These are phyloP conservation scores for Lamellibrachia columna DNA, from an alignment of 2,888 invertebrate species.

Conservation along the genomic window DNA sequence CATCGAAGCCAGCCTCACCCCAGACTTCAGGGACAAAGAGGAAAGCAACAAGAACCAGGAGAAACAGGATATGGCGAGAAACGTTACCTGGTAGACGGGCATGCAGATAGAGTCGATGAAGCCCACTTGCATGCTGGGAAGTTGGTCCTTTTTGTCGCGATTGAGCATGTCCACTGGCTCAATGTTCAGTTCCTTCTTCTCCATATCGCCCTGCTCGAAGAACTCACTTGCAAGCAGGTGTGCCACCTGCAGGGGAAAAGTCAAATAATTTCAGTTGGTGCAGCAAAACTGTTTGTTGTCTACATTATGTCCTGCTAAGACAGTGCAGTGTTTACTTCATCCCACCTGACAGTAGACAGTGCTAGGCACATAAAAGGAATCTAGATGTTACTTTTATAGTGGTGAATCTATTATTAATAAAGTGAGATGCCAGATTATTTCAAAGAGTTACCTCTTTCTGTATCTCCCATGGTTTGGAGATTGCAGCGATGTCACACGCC, in stretches of 20 bases:
- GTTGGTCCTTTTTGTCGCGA: conserved; percentile 58
- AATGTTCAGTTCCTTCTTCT: conserved; percentile 61
- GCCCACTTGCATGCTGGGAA: conserved; percentile 71
- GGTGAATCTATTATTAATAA: too few species aligned
- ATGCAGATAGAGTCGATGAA: conserved; percentile 83
- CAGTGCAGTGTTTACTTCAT: too few species aligned
- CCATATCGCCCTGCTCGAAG: conserved; percentile 65
- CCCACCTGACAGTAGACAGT: too few species aligned
- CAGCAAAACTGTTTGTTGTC: too few species aligned
- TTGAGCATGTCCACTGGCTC: conserved; percentile 64
- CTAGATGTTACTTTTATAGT: too few species aligned
- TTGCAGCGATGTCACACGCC: conserved; percentile 64
- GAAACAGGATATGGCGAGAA: neutral
- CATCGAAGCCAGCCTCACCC: neutral
- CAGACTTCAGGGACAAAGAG: neutral
- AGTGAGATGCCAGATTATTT: too few species aligned
- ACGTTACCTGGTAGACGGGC: conserved; percentile 61
- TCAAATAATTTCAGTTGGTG: neutral
- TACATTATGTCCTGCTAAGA: neutral
- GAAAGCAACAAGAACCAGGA: neutral
- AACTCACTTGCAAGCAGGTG: conserved; percentile 65
- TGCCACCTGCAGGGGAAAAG: conserved; percentile 61
- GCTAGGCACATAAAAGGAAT: too few species aligned
- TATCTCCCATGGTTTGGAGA: conserved; percentile 64
- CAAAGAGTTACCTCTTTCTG: conserved; percentile 55